These are phyloP conservation scores for Metellina segmentata DNA, from an alignment of 2,888 invertebrate genomes.

Conservation along the genomic window DNA sequence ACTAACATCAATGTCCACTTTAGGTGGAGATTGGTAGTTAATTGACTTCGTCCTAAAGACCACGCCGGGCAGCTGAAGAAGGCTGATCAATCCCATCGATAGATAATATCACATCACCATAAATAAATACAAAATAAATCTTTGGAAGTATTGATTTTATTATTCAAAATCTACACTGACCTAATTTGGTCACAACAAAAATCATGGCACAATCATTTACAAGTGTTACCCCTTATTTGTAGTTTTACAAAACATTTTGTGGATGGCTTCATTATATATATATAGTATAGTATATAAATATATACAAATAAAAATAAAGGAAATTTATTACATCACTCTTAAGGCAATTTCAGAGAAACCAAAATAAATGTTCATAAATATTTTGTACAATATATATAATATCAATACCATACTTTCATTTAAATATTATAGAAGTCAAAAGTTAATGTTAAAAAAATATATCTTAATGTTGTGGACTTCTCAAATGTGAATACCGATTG, in stretches of 20 bases:
- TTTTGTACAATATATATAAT: slow-evolving; percentile 12
- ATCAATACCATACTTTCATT: not conserved
- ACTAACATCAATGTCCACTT: no score
- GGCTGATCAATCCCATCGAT: no score
- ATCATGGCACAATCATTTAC: slow-evolving; percentile 66
- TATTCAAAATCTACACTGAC: slow-evolving; percentile 48
- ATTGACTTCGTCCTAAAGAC: no score
- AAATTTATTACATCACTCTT: slow-evolving; percentile 31
- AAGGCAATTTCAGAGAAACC: slow-evolving; percentile 43
- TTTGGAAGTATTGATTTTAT: slow-evolving; percentile 45
- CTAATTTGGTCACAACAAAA: slow-evolving; percentile 48
- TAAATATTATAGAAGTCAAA: not conserved
- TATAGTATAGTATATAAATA: slow-evolving; percentile 15
- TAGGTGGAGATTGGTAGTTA: no score
- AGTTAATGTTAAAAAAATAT: not conserved
- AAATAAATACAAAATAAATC: not conserved
- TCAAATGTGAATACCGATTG: not conserved
- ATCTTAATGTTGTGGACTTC: not conserved
- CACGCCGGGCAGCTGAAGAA: no score
- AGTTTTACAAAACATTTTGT: slow-evolving; percentile 43
- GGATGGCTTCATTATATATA: slow-evolving; percentile 35
- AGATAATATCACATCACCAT: not conserved
- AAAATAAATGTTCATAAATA: slow-evolving; percentile 24
- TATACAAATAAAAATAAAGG: slow-evolving; percentile 31
- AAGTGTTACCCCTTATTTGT: slow-evolving; percentile 37